Percentiles rank a stretch among this genome's conserved stretches.
These are phyloP conservation scores for Yponomeuta sedellus DNA, from an alignment of 2,888 invertebrate species.

Conservation along the genomic window DNA sequence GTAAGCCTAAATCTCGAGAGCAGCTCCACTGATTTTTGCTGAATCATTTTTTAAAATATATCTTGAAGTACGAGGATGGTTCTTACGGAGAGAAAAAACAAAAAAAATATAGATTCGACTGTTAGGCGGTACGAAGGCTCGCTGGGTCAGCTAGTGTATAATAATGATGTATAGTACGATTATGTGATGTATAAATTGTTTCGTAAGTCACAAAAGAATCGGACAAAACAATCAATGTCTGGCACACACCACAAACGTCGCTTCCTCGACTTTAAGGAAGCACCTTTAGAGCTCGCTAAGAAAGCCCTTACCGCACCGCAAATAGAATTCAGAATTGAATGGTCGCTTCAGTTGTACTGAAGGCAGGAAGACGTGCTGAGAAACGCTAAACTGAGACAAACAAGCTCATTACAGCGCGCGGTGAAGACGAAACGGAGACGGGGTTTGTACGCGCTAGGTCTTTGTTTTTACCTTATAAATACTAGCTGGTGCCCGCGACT, in stretches of 20 bases:
- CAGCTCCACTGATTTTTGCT: too few species aligned
- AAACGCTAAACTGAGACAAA: constrained; percentile 49
- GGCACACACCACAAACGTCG: neutral
- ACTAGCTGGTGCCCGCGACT: too few species aligned
- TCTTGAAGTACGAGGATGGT: too few species aligned
- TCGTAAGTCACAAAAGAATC: neutral
- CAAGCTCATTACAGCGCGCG: constrained; percentile 48
- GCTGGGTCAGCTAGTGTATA: too few species aligned
- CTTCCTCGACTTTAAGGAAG: neutral
- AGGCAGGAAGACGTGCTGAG: constrained; percentile 32
- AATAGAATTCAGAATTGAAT: neutral
- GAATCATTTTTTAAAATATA: too few species aligned
- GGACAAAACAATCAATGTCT: neutral
- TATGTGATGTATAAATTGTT: too few species aligned
- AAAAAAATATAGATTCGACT: too few species aligned
- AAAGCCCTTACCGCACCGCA: neutral
- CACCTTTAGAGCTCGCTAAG: neutral
- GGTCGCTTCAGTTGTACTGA: neutral
- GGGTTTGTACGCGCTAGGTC: neutral
- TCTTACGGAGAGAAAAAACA: too few species aligned
- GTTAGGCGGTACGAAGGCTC: too few species aligned
- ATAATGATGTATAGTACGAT: too few species aligned
- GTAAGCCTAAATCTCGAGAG: too few species aligned
- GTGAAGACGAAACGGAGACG: constrained; percentile 26
- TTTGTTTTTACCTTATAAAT: too few species aligned